Evolutionary conservation across 2,113 vertebrate genomes (phyloP).

Genomic region (Ictalurus furcatus): DNA sequence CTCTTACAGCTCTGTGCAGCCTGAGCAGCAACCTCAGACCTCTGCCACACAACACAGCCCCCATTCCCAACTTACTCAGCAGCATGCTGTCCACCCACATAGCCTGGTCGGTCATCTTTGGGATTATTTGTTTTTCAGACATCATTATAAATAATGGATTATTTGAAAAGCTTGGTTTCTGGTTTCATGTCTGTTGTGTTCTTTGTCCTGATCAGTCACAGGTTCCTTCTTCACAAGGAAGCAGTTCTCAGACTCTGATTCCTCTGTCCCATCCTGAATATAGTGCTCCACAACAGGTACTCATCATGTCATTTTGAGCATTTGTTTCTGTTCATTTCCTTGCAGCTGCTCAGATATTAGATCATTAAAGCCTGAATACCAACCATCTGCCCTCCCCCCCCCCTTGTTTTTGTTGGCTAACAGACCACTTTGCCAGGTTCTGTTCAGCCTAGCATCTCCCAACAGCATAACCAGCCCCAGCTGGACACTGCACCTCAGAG

Average conservation of each 20-base stretch:
- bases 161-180: not conserved
- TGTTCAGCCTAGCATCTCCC: slow-evolving; percentile 56
- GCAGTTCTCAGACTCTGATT: slow-evolving; percentile 24
- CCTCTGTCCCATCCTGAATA: slow-evolving; percentile 55
- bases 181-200: not conserved
- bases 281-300: slow-evolving; percentile 49
- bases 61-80: slow-evolving; percentile 34
- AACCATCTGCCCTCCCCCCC: not conserved
- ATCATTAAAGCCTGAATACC: not conserved
- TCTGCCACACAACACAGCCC: not conserved
- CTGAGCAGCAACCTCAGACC: slow-evolving; percentile 63
- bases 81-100: slow-evolving; percentile 41
- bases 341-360: not conserved
- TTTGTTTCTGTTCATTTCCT: not conserved
- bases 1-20: slow-evolving; percentile 27
- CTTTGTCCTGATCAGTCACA: slow-evolving; percentile 37
- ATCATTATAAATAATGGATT: not conserved
- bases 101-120: slow-evolving; percentile 32
- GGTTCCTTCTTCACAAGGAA: slow-evolving; percentile 39
- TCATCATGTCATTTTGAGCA: not conserved
- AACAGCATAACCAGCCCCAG: slow-evolving; percentile 55
- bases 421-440: slow-evolving; percentile 56
- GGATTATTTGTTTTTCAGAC: not conserved
- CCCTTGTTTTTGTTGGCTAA: not conserved
- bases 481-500: slow-evolving; percentile 57